phyloP scores from a whole-genome alignment of 1,140 invertebrate genomes.

The Cepaea nemoralis region DNA sequence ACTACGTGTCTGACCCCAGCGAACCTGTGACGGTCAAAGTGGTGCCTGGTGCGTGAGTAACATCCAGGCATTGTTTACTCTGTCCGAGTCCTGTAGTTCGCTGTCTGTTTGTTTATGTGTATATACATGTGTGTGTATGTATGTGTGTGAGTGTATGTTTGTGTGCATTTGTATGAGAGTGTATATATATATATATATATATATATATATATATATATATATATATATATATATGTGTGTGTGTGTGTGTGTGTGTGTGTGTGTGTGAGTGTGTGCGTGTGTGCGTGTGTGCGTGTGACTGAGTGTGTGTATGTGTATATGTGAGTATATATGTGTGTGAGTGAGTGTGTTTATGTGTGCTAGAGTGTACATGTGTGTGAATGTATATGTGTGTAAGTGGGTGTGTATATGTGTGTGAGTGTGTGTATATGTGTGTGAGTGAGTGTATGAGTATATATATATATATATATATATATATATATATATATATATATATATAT shows the following conservation, averaged over 20 bases:
- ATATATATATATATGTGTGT: background rate
- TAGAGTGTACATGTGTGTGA: background rate
- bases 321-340: background rate
- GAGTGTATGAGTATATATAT: background rate
- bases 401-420: background rate
- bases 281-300: background rate
- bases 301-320: background rate
- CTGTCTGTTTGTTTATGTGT: too few relatives aligned
- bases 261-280: background rate
- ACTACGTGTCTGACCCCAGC: background rate
- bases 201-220: background rate
- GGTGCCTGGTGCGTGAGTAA: background rate
- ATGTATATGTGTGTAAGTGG: background rate
- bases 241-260: constrained; percentile 4
- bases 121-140: too few relatives aligned
- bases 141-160: too few relatives aligned
- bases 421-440: background rate
- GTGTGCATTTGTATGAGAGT: too few relatives aligned
- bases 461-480: constrained; percentile 4
- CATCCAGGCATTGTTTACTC: too few relatives aligned
- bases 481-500: constrained; percentile 4
- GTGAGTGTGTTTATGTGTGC: background rate
- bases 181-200: too few relatives aligned
- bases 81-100: too few relatives aligned
- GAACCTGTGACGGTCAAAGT: background rate